These are phyloP conservation scores for Mus pahari DNA, from an alignment of 2,113 vertebrate genomes.

Conservation along the genomic window DNA sequence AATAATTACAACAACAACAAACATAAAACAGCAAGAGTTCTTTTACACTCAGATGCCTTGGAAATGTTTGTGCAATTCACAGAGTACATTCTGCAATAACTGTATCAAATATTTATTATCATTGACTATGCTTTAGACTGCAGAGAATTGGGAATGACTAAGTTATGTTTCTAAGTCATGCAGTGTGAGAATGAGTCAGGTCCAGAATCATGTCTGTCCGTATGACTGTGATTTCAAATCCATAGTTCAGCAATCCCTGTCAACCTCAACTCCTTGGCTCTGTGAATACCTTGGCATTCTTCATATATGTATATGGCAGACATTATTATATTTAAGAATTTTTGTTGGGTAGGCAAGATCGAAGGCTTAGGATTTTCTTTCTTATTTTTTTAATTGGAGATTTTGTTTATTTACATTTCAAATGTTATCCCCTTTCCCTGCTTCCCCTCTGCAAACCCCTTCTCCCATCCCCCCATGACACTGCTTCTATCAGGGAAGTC, in stretches of 20 bases:
- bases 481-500: too few species aligned
- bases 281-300: not conserved
- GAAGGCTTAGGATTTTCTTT: too few species aligned
- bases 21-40: not conserved
- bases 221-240: not conserved
- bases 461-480: too few species aligned
- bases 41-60: not conserved
- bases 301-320: too few species aligned
- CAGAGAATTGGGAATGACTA: not conserved
- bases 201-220: not conserved
- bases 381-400: too few species aligned
- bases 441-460: too few species aligned
- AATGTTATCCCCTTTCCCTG: too few species aligned
- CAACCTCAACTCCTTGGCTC: rapidly evolving
- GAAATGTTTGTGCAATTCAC: not conserved
- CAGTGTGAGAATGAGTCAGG: not conserved
- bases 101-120: not conserved
- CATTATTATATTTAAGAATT: not conserved
- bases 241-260: not conserved
- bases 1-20: not conserved
- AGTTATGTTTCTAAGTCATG: not conserved
- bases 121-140: not conserved
- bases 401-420: too few species aligned
- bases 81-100: not conserved
- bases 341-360: not conserved